These are phyloP conservation scores for Neria commutata DNA, from an alignment of 2,888 invertebrate genomes.

Conservation along the genomic window DNA sequence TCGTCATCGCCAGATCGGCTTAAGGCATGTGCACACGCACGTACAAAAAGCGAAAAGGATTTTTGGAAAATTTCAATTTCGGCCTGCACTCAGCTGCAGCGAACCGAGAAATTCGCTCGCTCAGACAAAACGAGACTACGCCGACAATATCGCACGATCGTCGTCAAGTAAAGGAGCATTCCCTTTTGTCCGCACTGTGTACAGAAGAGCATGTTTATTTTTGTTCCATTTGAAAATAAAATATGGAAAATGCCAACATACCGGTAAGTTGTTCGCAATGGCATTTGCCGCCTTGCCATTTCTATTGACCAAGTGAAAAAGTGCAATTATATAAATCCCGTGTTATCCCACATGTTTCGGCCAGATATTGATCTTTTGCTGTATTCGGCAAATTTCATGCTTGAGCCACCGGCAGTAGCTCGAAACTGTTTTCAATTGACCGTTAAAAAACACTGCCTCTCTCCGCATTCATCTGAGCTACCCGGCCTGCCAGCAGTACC, in stretches of 20 bases:
- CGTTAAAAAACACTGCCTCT: constrained; percentile 38
- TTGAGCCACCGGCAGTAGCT: constrained; percentile 5
- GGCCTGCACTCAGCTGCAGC: no score
- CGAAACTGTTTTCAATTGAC: constrained; percentile 53
- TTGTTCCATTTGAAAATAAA: not conserved
- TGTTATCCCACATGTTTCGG: constrained; percentile 28
- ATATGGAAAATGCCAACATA: not conserved
- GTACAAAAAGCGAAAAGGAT: no score
- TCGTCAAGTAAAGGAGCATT: not conserved
- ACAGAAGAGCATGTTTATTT: not conserved
- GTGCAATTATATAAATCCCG: constrained; percentile 25
- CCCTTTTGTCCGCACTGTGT: not conserved
- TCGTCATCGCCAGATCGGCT: not conserved
- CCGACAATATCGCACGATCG: no score
- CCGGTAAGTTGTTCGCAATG: constrained; percentile 10
- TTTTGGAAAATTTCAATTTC: no score
- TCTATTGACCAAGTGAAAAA: not conserved
- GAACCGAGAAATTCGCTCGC: no score
- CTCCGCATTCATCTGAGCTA: constrained; percentile 7
- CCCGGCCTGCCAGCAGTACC: no score
- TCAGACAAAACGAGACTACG: no score
- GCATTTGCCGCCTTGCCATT: constrained; percentile 2
- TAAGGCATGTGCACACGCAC: no score
- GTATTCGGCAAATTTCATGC: not conserved
- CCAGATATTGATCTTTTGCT: not conserved